These are phyloP conservation scores for Homarus americanus DNA, from an alignment of 1,140 invertebrate genomes.

Conservation along the genomic window DNA sequence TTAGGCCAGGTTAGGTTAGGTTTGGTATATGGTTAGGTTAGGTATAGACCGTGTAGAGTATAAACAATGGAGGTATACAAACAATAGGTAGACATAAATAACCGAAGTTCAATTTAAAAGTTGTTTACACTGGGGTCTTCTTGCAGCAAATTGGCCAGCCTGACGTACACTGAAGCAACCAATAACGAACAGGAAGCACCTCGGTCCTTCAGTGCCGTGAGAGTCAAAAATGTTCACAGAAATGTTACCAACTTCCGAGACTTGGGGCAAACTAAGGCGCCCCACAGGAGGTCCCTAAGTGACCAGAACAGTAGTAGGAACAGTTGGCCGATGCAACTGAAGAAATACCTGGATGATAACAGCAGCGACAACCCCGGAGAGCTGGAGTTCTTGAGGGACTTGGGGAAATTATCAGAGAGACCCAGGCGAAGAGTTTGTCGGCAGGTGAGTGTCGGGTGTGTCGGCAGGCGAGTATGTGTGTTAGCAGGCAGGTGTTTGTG, in stretches of 20 bases:
- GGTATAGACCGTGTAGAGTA: no score
- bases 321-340: background rate
- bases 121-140: no score
- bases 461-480: no score
- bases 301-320: background rate
- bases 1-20: no score
- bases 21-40: no score
- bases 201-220: background rate
- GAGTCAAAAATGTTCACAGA: background rate
- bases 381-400: background rate
- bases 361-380: background rate
- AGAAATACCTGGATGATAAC: background rate
- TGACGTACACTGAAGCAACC: background rate
- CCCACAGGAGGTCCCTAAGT: background rate
- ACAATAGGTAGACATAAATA: no score
- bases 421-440: background rate
- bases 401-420: background rate
- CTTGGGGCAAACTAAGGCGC: background rate
- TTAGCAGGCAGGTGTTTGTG: no score
- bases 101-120: no score
- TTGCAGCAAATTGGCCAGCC: background rate
- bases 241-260: background rate
- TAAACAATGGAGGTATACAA: no score
- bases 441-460: constrained; percentile 27
- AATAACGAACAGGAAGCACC: background rate